phyloP scores from a whole-genome alignment of 2,113 vertebrate genomes.

The Emberiza fucata region DNA sequence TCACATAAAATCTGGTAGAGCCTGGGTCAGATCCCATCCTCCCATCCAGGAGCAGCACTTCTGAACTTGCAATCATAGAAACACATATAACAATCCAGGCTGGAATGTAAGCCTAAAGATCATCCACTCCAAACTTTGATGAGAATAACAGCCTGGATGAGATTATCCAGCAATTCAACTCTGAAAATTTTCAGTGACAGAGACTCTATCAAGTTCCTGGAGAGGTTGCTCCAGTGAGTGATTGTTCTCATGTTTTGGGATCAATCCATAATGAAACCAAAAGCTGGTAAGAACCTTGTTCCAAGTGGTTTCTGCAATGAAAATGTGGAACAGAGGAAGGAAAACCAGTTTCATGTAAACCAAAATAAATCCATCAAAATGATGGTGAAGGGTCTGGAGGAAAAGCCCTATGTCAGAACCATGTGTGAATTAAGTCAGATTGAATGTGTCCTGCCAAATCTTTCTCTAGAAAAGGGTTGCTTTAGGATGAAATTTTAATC shows the following conservation, averaged over 20 bases:
- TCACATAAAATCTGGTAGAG: not conserved
- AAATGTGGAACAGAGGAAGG: not conserved
- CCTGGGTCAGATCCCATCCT: not conserved
- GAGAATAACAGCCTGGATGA: not conserved
- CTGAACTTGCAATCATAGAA: not conserved
- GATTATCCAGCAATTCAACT: not conserved
- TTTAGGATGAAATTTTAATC: not conserved
- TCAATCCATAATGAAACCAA: not conserved
- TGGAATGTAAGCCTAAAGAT: not conserved
- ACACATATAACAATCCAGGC: not conserved
- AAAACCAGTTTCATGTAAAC: not conserved
- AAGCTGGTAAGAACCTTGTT: not conserved
- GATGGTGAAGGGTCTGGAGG: not conserved
- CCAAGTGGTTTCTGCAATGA: not conserved
- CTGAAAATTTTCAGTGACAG: not conserved
- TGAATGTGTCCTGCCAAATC: not conserved
- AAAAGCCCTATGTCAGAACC: not conserved
- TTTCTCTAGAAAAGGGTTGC: not conserved
- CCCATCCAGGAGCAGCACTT: not conserved
- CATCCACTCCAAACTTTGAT: accelerated
- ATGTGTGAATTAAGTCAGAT: not conserved
- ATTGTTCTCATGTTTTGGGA: not conserved
- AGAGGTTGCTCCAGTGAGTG: not conserved
- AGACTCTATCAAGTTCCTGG: not conserved
- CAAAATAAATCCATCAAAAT: not conserved